phyloP scores from a whole-genome alignment of 1,140 invertebrate species.

The Orussus abietinus region DNA sequence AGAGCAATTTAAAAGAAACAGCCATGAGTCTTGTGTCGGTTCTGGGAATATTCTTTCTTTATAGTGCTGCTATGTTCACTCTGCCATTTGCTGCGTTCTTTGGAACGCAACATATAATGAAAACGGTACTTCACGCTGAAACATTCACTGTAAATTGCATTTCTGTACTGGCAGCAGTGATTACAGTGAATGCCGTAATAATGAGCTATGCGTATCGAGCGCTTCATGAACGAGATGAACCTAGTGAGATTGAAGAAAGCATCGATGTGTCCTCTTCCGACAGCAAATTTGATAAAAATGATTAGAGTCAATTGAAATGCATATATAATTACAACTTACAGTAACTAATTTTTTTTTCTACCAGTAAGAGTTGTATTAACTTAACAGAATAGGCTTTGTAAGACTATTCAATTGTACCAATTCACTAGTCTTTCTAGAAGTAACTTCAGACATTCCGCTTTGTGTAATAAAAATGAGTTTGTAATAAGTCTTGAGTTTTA shows the following conservation, averaged over 20 bases:
- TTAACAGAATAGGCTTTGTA: no score
- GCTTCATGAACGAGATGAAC: conserved; percentile 64
- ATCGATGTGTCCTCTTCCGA: conserved; percentile 7
- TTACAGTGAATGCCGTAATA: conserved; percentile 76
- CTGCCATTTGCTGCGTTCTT: conserved; percentile 75
- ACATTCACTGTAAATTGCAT: conserved; percentile 65
- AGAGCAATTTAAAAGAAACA: conserved; percentile 14
- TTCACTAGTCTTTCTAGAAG: no score
- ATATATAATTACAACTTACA: no score
- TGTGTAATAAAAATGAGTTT: no score
- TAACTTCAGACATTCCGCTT: no score
- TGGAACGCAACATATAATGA: conserved; percentile 60
- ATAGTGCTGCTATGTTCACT: conserved; percentile 78
- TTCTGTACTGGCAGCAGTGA: conserved; percentile 70
- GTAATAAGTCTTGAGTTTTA: background rate
- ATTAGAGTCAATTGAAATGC: no score
- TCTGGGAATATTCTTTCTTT: conserved; percentile 68
- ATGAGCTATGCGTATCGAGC: conserved; percentile 73
- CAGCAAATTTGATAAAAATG: conserved; percentile 6
- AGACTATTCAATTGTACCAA: no score
- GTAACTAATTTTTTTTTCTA: no score
- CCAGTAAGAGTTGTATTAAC: no score
- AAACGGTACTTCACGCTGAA: conserved; percentile 60
- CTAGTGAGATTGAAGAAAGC: conserved; percentile 51
- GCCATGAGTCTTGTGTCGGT: conserved; percentile 40